Evolutionary conservation across 2,888 invertebrate species (phyloP).

Genomic region (Meliscaeva auricollis): DNA sequence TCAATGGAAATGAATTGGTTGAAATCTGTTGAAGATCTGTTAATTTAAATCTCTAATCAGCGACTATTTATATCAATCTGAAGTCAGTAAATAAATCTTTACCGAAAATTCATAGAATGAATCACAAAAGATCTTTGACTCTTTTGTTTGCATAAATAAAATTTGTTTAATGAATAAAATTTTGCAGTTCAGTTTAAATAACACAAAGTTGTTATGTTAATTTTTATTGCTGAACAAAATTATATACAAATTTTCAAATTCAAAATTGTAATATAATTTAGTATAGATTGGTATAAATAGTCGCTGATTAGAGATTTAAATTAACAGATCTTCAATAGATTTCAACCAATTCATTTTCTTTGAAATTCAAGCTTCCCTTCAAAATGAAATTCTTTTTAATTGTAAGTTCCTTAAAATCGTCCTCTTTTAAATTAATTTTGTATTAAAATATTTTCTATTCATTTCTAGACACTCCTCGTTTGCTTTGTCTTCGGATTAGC

Average conservation of each 20-base stretch:
- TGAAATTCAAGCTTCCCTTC: background rate
- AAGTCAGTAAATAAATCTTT: no score
- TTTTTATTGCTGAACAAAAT: no score
- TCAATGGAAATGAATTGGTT: background rate
- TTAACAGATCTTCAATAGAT: background rate
- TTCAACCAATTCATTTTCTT: background rate
- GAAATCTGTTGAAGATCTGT: background rate
- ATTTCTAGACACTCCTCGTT: slow-evolving; percentile 1
- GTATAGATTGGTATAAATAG: background rate
- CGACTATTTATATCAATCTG: background rate
- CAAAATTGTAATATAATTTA: no score
- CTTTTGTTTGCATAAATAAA: no score
- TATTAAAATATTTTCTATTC: background rate
- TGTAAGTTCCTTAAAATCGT: background rate
- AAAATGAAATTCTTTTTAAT: slow-evolving; percentile 10
- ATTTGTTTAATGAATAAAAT: no score
- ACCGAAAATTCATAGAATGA: no score
- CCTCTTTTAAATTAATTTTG: background rate
- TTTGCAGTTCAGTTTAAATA: no score
- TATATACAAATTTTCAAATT: no score
- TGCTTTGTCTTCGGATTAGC: background rate
- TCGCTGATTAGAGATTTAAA: background rate
- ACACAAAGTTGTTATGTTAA: no score
- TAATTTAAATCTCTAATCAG: background rate
- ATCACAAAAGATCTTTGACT: no score